These are phyloP conservation scores for Drosophila algonquin DNA, from an alignment of 2,888 invertebrate genomes.

Conservation along the genomic window DNA sequence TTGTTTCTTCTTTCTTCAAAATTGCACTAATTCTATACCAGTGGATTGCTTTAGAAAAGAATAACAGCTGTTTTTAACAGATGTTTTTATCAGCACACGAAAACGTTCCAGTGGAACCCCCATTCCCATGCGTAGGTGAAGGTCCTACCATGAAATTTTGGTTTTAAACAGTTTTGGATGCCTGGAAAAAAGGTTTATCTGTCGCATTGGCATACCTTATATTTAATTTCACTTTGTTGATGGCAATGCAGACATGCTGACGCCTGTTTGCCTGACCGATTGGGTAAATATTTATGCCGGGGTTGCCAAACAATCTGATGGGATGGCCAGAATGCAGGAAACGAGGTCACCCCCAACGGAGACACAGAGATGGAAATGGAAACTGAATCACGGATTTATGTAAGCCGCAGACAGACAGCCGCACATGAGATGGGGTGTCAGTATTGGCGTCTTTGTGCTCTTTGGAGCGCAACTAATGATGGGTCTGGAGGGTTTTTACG, in stretches of 20 bases:
- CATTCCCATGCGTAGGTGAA: too few relatives aligned
- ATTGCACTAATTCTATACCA: too few relatives aligned
- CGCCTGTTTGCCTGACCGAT: constrained; percentile 54
- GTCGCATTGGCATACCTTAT: background rate
- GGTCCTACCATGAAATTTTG: too few relatives aligned
- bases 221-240: background rate
- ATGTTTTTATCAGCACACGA: too few relatives aligned
- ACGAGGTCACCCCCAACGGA: constrained; percentile 39
- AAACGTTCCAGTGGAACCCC: too few relatives aligned
- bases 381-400: constrained; percentile 39
- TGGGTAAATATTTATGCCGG: constrained; percentile 66
- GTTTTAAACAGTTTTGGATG: too few relatives aligned
- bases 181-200: background rate
- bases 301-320: constrained; percentile 33
- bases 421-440: background rate
- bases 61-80: too few relatives aligned
- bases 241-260: constrained; percentile 50
- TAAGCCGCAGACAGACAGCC: constrained; percentile 38
- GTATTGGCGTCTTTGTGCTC: constrained; percentile 26
- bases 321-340: constrained; percentile 37
- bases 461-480: constrained; percentile 54
- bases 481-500: constrained; percentile 3
- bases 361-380: constrained; percentile 13
- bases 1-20: too few relatives aligned
- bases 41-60: too few relatives aligned